Evolutionary conservation across 2,113 vertebrate species (phyloP), one percentile per base, ranked within the genome.

Genomic region (Amphilophus citrinellus): DNA sequence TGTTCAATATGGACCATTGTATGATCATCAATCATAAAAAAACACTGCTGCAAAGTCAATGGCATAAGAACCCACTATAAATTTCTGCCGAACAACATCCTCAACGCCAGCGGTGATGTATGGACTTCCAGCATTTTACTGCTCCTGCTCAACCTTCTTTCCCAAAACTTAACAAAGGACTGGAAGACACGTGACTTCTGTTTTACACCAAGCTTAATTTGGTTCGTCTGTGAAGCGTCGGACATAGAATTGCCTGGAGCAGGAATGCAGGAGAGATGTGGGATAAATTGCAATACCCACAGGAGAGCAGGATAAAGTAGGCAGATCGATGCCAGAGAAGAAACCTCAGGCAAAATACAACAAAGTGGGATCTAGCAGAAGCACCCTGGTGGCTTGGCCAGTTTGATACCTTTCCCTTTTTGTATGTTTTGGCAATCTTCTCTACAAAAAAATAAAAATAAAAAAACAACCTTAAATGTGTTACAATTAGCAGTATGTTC

Each of bases 11-110:
- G 87, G 89, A 91, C 91, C 85, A 42, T 73, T 7, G 63, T 91
- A 87, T 88, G 80, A 88, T 87, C 88, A 93, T 93, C 84, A 79
- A 89, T 92, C 90, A 83, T 53, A 68, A 8, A 65, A 66, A 76
- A 61, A 63, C 73, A 76, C 62, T 24, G 56, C 39, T 9, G 83
- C 80, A 82, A 88, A 91, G 84, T 89, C 89, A 84, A 63, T 47
- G 79, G 56, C 63, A 7, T 1, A n/a, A 56, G 58, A 85, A 84
- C 57, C 53, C 22, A 2, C 37, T 53, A 90, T 90, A 80, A 84
- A 90, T 89, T 50, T 60, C 32, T 42, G 44, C 79, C 58, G 68
- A 79, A 83, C 76, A 75, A 60, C 84, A 39, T 27, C 78, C 61
- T 85, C 56, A 24, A 56, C 56, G 24, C 22, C 44, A 27, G 77